Conservation (phyloP, 2,888 invertebrate genomes). For the Capitulum mitella region DNA sequence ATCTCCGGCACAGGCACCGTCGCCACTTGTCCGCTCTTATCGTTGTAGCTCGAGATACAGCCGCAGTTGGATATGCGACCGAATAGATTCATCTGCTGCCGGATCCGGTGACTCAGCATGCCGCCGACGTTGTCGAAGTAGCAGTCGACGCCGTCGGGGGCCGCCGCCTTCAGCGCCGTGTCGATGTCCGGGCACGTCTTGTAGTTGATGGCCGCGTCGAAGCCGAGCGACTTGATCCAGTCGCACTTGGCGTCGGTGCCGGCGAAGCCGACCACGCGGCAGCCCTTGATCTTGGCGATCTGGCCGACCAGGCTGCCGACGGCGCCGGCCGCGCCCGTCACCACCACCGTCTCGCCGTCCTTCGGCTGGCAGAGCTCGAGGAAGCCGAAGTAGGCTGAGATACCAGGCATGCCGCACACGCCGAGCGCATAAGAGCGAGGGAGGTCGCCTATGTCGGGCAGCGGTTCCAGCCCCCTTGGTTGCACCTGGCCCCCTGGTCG, state of each 20-base stretch:
- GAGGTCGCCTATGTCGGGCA: slow-evolving; percentile 54
- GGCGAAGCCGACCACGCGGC: slow-evolving; percentile 63
- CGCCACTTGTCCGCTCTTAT: slow-evolving; percentile 40
- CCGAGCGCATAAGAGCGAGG: slow-evolving; percentile 59
- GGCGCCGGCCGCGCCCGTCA: slow-evolving; percentile 70
- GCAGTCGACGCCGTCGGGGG: not conserved
- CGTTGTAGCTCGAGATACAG: slow-evolving; percentile 57
- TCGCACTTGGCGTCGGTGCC: slow-evolving; percentile 62
- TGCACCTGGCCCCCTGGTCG: no score
- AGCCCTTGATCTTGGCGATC: slow-evolving; percentile 61
- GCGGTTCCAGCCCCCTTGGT: no score
- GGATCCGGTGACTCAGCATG: not conserved
- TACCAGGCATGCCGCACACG: slow-evolving; percentile 60
- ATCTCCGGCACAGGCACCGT: not conserved
- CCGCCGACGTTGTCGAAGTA: not conserved
- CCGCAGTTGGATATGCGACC: slow-evolving; percentile 60
- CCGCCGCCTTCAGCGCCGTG: slow-evolving; percentile 45
- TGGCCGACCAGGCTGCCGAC: slow-evolving; percentile 71
- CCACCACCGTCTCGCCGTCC: slow-evolving; percentile 61
- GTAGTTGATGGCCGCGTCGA: slow-evolving; percentile 64
- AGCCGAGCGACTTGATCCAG: slow-evolving; percentile 56
- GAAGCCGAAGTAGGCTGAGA: slow-evolving; percentile 67
- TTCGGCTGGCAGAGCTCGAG: slow-evolving; percentile 62
- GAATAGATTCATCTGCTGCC: slow-evolving; percentile 47
- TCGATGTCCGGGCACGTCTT: slow-evolving; percentile 52